Evolutionary conservation across 2,113 vertebrate species (phyloP), one percentile per base, ranked within the genome.

Genomic region (Entelurus aequoreus): DNA sequence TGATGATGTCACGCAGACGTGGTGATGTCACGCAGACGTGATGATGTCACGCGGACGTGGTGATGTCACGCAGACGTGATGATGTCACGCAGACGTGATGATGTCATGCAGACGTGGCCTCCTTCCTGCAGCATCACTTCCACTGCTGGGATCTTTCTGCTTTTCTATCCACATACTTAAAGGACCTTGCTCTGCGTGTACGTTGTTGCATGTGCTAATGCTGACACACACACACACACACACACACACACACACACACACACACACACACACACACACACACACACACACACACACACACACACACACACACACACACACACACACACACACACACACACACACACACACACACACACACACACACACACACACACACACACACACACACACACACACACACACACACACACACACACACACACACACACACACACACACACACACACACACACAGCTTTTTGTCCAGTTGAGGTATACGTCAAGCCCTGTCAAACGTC

Each of bases 141-240:
- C 69, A 51, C 63, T 8, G 5, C 38, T 13, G 54, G 59, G 77
- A 81, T 77, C 16, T 71, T 66, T 48, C 8, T 64, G 16, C 87
- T 84, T 85, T 88, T 89, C 81, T 85, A 69, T 86, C 83, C 67
- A 70, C 60, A 28, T 82, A 77, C 28, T 28, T 28, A 28, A 28
- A 28, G 28, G 28, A 28, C 28, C 48, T 37, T 21, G 50, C 48
- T 55, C 6, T 46, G 42, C 42, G 11, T 72, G 36, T n/a, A 62
- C 74, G 47, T 69, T 73, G 73, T 60, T 81, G 87, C 86, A 86
- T 82, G 82, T 16, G 59, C 71, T 72, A 44, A 54, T 46, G 81
- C 83, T 81, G 64, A n/a, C n/a, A n/a, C n/a, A n/a, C n/a, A n/a
- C n/a, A n/a, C n/a, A n/a, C n/a, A n/a, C n/a, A n/a, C n/a, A n/a